A percentile compares a stretch with the other conserved stretches of the same genome.
phyloP scores from a whole-genome alignment of 2,797 vertebrate species.

The Prunella strophiata region DNA sequence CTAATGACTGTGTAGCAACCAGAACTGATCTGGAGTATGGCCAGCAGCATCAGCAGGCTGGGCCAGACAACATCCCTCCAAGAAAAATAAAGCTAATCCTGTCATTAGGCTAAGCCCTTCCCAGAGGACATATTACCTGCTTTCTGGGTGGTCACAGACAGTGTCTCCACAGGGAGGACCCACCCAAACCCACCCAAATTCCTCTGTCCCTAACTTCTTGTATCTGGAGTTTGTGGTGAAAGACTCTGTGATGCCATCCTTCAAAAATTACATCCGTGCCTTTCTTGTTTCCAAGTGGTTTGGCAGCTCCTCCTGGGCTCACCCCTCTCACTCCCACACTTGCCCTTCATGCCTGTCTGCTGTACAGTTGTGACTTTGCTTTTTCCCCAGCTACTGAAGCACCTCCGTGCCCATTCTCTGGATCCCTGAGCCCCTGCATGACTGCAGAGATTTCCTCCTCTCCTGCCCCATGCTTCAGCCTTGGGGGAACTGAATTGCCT shows the following conservation, averaged over 20 bases:
- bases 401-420: background rate
- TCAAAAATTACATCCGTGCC: background rate
- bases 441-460: background rate
- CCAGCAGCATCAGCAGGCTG: background rate
- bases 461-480: background rate
- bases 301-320: constrained; percentile 6
- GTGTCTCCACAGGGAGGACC: background rate
- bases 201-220: background rate
- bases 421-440: background rate
- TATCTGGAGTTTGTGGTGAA: background rate
- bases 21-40: background rate
- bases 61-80: background rate
- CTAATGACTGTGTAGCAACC: background rate
- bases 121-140: background rate
- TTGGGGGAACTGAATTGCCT: constrained; percentile 30
- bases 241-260: background rate
- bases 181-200: constrained; percentile 1
- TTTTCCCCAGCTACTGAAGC: constrained; percentile 59
- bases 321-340: background rate
- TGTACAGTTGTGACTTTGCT: background rate
- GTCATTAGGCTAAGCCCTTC: background rate
- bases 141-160: background rate
- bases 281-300: constrained; percentile 38
- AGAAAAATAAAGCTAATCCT: background rate
- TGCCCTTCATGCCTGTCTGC: background rate